Base-by-base conservation (phyloP, 2,113 vertebrate species). In the Pontoporia blainvillei region DNA sequence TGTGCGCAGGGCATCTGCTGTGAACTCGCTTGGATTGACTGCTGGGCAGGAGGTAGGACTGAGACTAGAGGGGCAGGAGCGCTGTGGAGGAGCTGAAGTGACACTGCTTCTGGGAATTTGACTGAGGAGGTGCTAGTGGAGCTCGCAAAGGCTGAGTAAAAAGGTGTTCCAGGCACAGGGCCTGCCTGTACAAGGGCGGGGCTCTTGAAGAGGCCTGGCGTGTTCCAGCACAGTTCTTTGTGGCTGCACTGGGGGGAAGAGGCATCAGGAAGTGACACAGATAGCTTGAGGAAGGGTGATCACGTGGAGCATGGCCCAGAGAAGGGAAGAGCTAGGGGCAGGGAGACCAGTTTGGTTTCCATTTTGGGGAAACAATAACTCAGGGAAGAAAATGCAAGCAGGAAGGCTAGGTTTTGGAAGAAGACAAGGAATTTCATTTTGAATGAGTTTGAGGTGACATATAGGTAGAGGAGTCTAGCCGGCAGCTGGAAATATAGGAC, bases 391-490 rank as follows among this genome's bases (percentile, higher is more conserved):
- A 84, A 34, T 29, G 1, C 25, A 41, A 29, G 44, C 10, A 29
- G 54, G 25, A 39, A 61, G 76, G 29, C 8, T 39, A 46, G 52
- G 27, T 64, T 84, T 57, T 54, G 67, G 21, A 57, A 41, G 36
- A 67, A 31, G 75, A 73, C 10, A 15, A 34, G 61, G 39, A 54
- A 14, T 64, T 83, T 27, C 20, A 4, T 59, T 83, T 78, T 36
- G 85, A 23, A 67, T 71, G n/a, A n/a, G 64, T 79, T 27, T 84
- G 88, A 82, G n/a, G 57, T 49, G 84, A 62, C 27, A 17, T 31
- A 20, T 64, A 31, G 5, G 67, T 73, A 73, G 88, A 59, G 13
- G 5, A 67, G 15, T 93, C 86, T 41, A 12, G 86, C 54, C 67
- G 44, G 52, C 64, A 86, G 62, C 49, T 61, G 25, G 59, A 44